phyloP scores from a whole-genome alignment of 2,888 invertebrate species.

The Ophioninae sp. region DNA sequence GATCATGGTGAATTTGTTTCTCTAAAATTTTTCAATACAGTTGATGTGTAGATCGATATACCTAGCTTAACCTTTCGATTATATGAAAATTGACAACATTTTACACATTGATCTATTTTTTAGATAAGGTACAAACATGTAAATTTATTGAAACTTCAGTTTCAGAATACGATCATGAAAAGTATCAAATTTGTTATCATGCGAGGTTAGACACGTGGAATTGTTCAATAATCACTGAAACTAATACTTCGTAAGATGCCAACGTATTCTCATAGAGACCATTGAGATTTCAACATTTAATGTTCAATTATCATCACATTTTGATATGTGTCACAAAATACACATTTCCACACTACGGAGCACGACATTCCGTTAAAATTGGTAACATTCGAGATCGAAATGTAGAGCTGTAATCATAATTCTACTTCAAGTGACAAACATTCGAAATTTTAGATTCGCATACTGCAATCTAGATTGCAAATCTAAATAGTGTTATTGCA shows the following conservation, averaged over 20 bases:
- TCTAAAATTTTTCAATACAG: too few relatives aligned
- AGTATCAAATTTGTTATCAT: background rate
- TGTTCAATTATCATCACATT: background rate
- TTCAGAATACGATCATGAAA: background rate
- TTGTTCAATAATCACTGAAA: background rate
- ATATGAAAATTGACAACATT: too few relatives aligned
- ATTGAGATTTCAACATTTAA: background rate
- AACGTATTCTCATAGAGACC: background rate
- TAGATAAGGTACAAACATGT: background rate
- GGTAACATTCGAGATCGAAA: conserved; percentile 3
- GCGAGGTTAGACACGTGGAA: background rate
- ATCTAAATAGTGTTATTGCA: background rate
- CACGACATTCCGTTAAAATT: background rate
- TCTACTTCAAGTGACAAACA: background rate
- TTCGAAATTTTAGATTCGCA: background rate
- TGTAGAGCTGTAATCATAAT: background rate
- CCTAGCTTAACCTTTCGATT: too few relatives aligned
- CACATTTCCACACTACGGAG: background rate
- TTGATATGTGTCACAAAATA: background rate
- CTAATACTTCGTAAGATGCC: background rate
- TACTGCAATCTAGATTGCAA: background rate
- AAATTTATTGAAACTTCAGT: background rate
- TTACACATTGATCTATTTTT: too few relatives aligned
- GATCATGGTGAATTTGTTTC: too few relatives aligned
- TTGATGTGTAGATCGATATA: too few relatives aligned